These are phyloP conservation scores for Thalassarche chlororhynchos DNA, from an alignment of 2,113 vertebrate genomes.

Conservation along the genomic window DNA sequence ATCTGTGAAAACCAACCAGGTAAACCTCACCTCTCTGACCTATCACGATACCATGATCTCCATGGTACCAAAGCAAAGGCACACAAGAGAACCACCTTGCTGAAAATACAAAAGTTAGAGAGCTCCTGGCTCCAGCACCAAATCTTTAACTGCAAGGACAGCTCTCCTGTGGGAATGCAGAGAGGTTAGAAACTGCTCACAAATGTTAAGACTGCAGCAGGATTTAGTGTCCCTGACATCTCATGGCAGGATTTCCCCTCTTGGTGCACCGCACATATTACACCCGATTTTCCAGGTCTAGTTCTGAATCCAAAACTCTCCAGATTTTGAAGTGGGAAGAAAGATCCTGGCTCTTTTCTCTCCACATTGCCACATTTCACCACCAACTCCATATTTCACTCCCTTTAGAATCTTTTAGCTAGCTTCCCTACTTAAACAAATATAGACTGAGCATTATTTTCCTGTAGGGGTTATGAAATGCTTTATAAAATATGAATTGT, in stretches of 20 bases:
- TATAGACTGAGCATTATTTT: not conserved
- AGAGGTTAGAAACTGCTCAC: not conserved
- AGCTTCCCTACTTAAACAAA: not conserved
- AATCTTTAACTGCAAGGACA: not conserved
- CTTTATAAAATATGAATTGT: slow-evolving; percentile 23
- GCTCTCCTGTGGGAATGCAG: not conserved
- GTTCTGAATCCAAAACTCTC: not conserved
- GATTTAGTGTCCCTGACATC: not conserved
- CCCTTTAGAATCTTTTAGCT: not conserved
- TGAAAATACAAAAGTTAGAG: not conserved
- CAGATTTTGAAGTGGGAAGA: not conserved
- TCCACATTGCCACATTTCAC: not conserved
- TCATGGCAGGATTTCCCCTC: not conserved
- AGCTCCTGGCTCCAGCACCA: not conserved
- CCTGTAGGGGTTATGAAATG: slow-evolving; percentile 8
- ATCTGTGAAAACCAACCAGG: not conserved
- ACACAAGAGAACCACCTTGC: not conserved
- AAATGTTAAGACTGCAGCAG: not conserved
- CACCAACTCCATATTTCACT: not conserved
- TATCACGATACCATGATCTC: fast-evolving
- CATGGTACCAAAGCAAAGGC: not conserved
- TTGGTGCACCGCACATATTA: fast-evolving
- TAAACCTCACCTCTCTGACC: not conserved
- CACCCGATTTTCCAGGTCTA: not conserved
- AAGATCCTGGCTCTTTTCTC: not conserved